Conservation (phyloP, 2,113 vertebrate genomes). For the Mastomys natalensis region DNA sequence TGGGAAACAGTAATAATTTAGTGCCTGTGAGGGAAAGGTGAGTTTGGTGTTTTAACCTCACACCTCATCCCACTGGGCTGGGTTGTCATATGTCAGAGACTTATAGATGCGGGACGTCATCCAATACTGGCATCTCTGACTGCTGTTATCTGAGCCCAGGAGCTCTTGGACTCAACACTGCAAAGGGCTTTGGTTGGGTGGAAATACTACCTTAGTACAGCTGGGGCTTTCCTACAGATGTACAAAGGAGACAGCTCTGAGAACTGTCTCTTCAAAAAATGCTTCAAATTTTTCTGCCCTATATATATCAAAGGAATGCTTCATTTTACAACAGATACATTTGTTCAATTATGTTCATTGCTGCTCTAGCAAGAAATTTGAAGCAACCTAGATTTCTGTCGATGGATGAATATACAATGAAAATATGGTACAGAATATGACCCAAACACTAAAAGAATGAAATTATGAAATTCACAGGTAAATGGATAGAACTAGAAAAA, state of each 20-base stretch:
- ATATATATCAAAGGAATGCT: neutral
- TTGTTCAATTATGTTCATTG: neutral
- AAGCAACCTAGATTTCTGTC: neutral
- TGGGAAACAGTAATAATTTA: neutral
- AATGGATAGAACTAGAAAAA: neutral
- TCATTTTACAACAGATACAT: neutral
- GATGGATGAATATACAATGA: neutral
- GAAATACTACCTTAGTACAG: neutral
- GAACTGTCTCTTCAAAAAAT: neutral
- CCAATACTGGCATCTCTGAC: neutral
- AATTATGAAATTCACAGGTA: neutral
- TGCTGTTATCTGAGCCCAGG: neutral
- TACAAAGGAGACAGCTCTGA: fast-evolving
- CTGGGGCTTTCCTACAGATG: neutral
- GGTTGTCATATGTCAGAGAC: neutral
- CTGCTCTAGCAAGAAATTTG: neutral
- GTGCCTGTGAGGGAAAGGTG: neutral
- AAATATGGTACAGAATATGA: neutral
- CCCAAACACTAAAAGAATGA: neutral
- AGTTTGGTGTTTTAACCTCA: neutral
- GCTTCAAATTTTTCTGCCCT: neutral
- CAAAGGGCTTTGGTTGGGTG: neutral
- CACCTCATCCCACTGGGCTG: neutral
- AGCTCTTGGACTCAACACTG: neutral
- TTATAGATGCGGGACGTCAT: neutral